Conservation (phyloP, 1,140 invertebrate genomes). For the Cryptotermes secundus region DNA sequence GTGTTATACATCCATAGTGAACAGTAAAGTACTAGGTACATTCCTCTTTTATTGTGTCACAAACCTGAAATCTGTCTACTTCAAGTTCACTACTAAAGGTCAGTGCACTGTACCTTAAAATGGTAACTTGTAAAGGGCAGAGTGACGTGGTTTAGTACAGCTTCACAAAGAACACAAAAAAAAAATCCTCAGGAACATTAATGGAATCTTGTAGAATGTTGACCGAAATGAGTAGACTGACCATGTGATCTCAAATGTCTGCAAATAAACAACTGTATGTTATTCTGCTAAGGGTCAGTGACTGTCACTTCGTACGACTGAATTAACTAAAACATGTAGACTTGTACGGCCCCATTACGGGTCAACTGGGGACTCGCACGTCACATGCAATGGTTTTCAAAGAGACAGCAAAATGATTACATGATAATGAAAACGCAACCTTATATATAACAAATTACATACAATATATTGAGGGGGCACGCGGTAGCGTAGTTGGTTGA, state of each 20-base stretch:
- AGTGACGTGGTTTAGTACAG: background rate
- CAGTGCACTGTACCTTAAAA: background rate
- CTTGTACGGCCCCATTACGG: too few relatives aligned
- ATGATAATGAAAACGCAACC: too few relatives aligned
- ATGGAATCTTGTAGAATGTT: background rate
- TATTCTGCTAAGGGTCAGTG: background rate
- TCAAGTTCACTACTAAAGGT: background rate
- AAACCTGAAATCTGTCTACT: background rate
- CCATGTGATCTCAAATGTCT: background rate
- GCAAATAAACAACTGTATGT: background rate
- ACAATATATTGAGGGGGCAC: too few relatives aligned
- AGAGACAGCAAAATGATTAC: too few relatives aligned
- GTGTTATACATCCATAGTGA: background rate
- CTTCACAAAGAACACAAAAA: background rate
- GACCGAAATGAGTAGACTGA: background rate
- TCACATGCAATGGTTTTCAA: too few relatives aligned
- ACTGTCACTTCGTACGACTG: background rate
- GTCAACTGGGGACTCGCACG: too few relatives aligned
- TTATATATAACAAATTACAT: too few relatives aligned
- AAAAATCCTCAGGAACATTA: background rate
- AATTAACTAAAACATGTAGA: background rate
- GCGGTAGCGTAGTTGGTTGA: too few relatives aligned
- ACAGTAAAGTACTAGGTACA: too few relatives aligned
- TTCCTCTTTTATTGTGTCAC: too few relatives aligned
- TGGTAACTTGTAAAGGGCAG: background rate